These are phyloP conservation scores for Pachyuromys duprasi DNA, from an alignment of 2,797 vertebrate species.

Conservation along the genomic window DNA sequence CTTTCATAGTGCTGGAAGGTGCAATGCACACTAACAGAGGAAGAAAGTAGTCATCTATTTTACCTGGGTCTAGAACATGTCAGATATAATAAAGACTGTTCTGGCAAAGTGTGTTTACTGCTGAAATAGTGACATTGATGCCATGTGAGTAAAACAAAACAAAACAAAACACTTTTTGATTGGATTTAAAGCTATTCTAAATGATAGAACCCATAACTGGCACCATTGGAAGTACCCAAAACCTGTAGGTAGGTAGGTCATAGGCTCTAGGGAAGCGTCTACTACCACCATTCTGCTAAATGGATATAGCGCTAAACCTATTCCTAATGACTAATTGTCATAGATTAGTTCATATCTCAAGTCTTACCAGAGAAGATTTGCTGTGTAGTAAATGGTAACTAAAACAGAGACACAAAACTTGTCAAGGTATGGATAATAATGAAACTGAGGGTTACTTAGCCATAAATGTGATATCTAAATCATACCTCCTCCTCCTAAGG, in stretches of 20 bases:
- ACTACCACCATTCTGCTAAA: not conserved
- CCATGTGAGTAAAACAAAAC: too few relatives aligned
- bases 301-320: not conserved
- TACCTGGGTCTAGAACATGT: not conserved
- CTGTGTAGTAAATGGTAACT: not conserved
- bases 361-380: not conserved
- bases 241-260: not conserved
- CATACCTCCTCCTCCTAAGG: not conserved
- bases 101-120: not conserved
- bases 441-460: not conserved
- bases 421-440: not conserved
- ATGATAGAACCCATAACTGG: not conserved
- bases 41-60: not conserved
- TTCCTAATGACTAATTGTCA: not conserved
- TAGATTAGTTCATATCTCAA: not conserved
- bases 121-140: not conserved
- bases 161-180: not conserved
- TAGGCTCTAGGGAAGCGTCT: not conserved
- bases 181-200: not conserved
- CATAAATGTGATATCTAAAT: not conserved
- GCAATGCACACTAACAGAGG: not conserved
- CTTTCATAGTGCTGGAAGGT: not conserved
- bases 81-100: not conserved
- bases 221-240: not conserved
- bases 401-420: not conserved